Conservation (phyloP, 2,888 invertebrate genomes). For the Syritta pipiens region DNA sequence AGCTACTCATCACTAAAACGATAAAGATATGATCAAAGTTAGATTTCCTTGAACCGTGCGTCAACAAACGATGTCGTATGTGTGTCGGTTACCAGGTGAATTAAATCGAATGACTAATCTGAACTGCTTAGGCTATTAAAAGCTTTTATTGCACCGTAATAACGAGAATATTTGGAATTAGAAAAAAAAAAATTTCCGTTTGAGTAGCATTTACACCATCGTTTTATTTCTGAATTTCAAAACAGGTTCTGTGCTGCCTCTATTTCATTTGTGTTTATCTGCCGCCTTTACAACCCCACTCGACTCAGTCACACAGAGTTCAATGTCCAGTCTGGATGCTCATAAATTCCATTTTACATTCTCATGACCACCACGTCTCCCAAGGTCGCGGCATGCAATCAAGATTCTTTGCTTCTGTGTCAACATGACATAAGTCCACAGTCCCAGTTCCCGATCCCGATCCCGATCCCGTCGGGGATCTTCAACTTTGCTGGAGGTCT, state of each 20-base stretch:
- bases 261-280: no score
- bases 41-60: neutral
- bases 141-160: conserved; percentile 1
- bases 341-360: conserved; percentile 32
- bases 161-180: no score
- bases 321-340: conserved; percentile 43
- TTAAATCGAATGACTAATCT: conserved; percentile 8
- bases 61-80: neutral
- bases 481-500: conserved; percentile 11
- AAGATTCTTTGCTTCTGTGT: conserved; percentile 7
- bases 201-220: neutral
- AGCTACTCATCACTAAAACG: neutral
- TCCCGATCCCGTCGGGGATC: no score
- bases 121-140: neutral
- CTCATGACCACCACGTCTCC: conserved; percentile 8
- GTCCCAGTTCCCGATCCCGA: no score
- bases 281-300: no score
- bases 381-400: conserved; percentile 18
- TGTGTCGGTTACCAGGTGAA: conserved; percentile 30
- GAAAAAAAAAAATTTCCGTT: no score
- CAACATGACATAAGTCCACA: conserved; percentile 16
- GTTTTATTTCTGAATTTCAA: neutral
- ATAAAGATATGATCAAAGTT: neutral
- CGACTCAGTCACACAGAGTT: no score
- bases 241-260: neutral